Conservation (phyloP, 2,888 invertebrate genomes). For the Rosalia funebris region DNA sequence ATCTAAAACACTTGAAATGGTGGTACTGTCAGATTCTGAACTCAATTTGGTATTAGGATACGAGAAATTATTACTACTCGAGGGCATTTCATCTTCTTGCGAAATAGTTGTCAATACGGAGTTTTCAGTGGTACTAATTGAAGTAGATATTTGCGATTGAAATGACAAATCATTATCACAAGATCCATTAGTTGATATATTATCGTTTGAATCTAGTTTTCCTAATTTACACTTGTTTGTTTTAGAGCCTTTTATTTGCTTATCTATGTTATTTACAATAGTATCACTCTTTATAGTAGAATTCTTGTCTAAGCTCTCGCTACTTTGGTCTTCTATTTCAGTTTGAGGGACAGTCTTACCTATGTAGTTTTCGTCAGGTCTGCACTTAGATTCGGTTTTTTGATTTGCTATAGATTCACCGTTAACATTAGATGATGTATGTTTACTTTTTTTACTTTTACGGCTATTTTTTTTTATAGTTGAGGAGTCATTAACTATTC, state of each 20-base stretch:
- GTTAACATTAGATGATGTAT: conserved; percentile 37
- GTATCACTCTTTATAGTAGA: conserved; percentile 37
- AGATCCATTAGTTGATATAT: conserved; percentile 44
- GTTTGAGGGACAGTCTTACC: conserved; percentile 28
- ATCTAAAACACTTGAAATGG: conserved; percentile 24
- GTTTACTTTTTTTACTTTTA: conserved; percentile 45
- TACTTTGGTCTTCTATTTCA: conserved; percentile 43
- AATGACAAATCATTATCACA: conserved; percentile 42
- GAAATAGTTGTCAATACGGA: conserved; percentile 1
- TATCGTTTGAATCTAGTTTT: conserved; percentile 51
- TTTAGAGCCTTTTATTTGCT: conserved; percentile 43
- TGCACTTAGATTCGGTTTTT: conserved; percentile 33
- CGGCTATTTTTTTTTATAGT: conserved; percentile 37
- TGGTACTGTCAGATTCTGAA: conserved; percentile 1
- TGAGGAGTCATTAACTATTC: conserved; percentile 38
- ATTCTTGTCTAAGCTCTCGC: conserved; percentile 37
- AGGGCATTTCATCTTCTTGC: conserved; percentile 3
- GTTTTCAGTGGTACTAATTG: conserved; percentile 28
- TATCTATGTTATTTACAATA: conserved; percentile 46
- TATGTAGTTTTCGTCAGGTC: conserved; percentile 35
- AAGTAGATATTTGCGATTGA: conserved; percentile 19
- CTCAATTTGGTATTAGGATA: background rate
- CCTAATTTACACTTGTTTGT: conserved; percentile 45
- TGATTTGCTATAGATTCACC: conserved; percentile 38
- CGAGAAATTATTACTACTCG: conserved; percentile 19